Evolutionary conservation across 2,113 vertebrate genomes (phyloP), one percentile per base, ranked within the genome.

Genomic region (Ammodytes marinus): DNA sequence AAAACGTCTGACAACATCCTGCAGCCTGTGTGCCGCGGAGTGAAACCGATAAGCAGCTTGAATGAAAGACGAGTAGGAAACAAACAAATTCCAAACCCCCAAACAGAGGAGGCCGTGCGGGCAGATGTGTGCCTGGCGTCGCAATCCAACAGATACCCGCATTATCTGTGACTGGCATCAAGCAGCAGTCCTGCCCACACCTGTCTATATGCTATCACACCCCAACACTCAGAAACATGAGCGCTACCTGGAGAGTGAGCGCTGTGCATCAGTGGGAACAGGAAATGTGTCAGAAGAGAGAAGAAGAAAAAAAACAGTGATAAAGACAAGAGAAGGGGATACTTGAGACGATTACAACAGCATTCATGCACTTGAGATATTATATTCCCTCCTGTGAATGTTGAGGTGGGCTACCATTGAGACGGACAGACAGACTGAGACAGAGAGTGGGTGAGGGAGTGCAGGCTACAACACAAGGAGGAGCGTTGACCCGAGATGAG

Each of bases 151-250:
- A 78, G 87, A 92, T 88, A 93, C 65, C 17, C 4, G 2, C 76
- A 27, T 90, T 93, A 95, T 96, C 95, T 87, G 12, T 4, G 69
- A 66, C 85, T 87, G 95, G 93, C 90, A 95, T 96, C 94, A 66
- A 53, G 68, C 67, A 61, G 77, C 82, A 83, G 66, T 68, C 86
- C 75, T 91, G 92, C 86, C 90, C 83, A 77, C 83, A 90, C 92
- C 85, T 89, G 92, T 60, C 86, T 83, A n/a, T 83, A n/a, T 2
- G 57, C 75, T 73, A 79, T 84, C 80, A 53, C 80, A 70, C 77
- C 27, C 84, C 50, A 80, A 64, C 83, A 73, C 68, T 52, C 15
- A 55, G 83, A 86, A 86, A 92, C 60, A 53, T 45, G 71, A 88
- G 79, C 45, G 7, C 46, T 43, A 50, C 66, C 27, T 27, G 27